A percentile compares a stretch with the other conserved stretches of the same genome.
phyloP scores from a whole-genome alignment of 2,113 vertebrate species.

The Coturnix japonica region DNA sequence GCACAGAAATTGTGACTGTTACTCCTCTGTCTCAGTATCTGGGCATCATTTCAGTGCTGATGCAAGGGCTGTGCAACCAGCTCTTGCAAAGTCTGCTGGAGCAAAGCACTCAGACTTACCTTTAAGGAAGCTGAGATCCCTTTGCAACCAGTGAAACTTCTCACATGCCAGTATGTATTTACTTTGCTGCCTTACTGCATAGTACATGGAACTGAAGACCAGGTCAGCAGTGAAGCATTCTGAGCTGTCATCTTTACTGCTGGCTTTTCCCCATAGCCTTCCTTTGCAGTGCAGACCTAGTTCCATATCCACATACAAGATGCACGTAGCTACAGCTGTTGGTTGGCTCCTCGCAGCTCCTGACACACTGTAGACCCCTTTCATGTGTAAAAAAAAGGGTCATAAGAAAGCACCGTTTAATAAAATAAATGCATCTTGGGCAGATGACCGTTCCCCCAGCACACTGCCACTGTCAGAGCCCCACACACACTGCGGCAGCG shows the following conservation, averaged over 20 bases:
- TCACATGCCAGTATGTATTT: background rate
- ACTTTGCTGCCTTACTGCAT: background rate
- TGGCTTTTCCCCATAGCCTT: background rate
- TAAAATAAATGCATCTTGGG: slow-evolving; percentile 45
- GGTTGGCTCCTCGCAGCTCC: background rate
- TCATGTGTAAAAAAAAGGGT: background rate
- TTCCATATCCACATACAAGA: background rate
- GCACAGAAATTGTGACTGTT: slow-evolving; percentile 17
- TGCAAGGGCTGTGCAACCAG: background rate
- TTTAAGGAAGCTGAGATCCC: background rate
- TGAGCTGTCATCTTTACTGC: background rate
- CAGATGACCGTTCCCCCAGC: slow-evolving; percentile 50
- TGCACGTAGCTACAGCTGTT: background rate
- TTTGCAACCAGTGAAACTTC: background rate
- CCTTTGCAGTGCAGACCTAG: background rate
- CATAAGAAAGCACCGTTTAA: slow-evolving; percentile 25
- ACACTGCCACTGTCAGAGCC: slow-evolving; percentile 50
- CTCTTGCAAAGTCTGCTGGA: background rate
- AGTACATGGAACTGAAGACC: background rate
- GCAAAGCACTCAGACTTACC: background rate
- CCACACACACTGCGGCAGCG: slow-evolving; percentile 43
- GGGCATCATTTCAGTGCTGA: background rate
- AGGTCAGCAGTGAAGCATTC: background rate
- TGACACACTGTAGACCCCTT: background rate
- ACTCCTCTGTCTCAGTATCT: background rate